Percentiles rank a stretch among this genome's conserved stretches.
These are phyloP conservation scores for Thecophora atra DNA, from an alignment of 2,888 invertebrate genomes.

Conservation along the genomic window DNA sequence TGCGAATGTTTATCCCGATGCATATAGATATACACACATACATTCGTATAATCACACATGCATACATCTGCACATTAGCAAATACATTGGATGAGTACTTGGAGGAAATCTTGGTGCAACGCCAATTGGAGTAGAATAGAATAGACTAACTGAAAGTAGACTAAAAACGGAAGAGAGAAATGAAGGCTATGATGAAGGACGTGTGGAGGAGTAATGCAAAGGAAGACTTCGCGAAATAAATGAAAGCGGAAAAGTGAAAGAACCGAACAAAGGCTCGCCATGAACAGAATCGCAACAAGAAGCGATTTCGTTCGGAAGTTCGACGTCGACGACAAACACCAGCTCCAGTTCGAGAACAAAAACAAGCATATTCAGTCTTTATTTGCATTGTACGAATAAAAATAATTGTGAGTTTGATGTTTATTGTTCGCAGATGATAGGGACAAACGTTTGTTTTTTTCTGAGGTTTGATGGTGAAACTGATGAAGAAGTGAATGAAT, in stretches of 20 bases:
- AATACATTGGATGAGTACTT: not conserved
- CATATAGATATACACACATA: not conserved
- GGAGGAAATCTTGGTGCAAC: constrained; percentile 2
- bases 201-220: too few species aligned
- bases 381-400: not conserved
- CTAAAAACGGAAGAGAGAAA: not conserved
- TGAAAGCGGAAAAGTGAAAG: constrained; percentile 20
- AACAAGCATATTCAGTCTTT: constrained; percentile 1
- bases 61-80: not conserved
- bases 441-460: too few species aligned
- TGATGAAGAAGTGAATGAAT: too few species aligned
- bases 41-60: not conserved
- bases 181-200: too few species aligned
- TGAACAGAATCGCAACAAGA: constrained; percentile 11
- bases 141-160: not conserved
- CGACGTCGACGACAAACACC: not conserved
- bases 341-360: not conserved
- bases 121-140: constrained; percentile 8
- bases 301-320: constrained; percentile 18
- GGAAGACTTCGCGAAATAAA: not conserved
- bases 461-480: too few species aligned
- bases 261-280: constrained; percentile 32
- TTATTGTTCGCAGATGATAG: not conserved
- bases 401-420: not conserved
- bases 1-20: not conserved